Conservation (phyloP, 2,113 vertebrate genomes). For the Empidonax traillii region DNA sequence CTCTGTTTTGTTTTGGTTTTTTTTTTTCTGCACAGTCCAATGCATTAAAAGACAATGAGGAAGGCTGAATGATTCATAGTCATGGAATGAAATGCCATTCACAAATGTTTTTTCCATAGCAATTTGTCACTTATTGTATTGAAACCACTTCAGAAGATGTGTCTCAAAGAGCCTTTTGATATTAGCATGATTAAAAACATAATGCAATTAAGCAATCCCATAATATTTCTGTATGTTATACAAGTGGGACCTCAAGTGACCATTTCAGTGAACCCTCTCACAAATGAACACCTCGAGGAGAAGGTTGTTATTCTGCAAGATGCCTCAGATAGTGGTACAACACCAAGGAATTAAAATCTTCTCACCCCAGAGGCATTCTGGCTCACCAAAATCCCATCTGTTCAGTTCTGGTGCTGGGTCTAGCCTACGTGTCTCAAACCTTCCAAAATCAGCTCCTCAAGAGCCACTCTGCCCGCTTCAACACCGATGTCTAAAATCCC, state of each 20-base stretch:
- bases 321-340: background rate
- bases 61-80: slow-evolving; percentile 29
- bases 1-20: background rate
- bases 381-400: background rate
- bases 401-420: background rate
- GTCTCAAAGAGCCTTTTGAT: slow-evolving; percentile 43
- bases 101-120: slow-evolving; percentile 50
- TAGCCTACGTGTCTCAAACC: background rate
- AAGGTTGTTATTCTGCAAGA: background rate
- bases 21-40: background rate
- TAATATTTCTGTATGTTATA: slow-evolving; percentile 26
- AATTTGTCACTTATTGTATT: slow-evolving; percentile 61
- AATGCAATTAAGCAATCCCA: slow-evolving; percentile 23
- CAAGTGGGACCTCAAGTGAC: background rate
- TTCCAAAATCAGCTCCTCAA: background rate
- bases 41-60: slow-evolving; percentile 25
- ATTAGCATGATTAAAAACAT: slow-evolving; percentile 51
- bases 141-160: slow-evolving; percentile 52
- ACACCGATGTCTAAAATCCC: background rate
- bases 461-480: background rate
- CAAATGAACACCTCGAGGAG: background rate
- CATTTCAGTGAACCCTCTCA: background rate
- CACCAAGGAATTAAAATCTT: background rate
- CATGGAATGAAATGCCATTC: slow-evolving; percentile 40
- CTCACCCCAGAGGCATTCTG: background rate